Evolutionary conservation across 1,140 invertebrate species (phyloP), one percentile per base, ranked within the genome.

Genomic region (Papilio glaucus): DNA sequence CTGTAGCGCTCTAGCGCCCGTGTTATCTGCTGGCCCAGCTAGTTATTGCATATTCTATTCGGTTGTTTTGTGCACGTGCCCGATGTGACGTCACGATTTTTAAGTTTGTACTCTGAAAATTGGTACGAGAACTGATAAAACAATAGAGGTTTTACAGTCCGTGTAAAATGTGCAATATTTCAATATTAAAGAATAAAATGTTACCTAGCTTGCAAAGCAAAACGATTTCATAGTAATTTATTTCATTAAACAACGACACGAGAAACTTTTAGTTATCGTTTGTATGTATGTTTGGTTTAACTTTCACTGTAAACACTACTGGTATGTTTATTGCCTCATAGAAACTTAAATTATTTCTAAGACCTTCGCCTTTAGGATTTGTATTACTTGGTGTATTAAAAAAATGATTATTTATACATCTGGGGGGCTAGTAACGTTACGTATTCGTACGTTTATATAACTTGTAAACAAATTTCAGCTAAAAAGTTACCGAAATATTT

Each of bases 41-140:
- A 53, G 13, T 67, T 68, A 61, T 67, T 68, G 45, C 67, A 65
- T 39, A 68, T 37, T 73, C 65, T 37, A 57, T 71, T 74, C 39
- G 18, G 61, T 71, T 74, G 61, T 38, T 74, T 60, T 67, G 37
- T 68, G 63, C 41, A 68, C 72, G 72, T 74, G 68, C 9, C 41
- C 2, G 24, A 45, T 18, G 37, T 67, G 73, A 63, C 61, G 68
- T 67, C 49, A 69, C 53, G 29, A n/a, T 60, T 26, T 26, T 57
- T 45, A 68, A 49, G 29, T 68, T 65, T 65, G 21, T 61, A 26
- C 60, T 62, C 10, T 33, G 21, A 62, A 37, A 62, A 8, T 18
- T 18, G 57, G n/a, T 53, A 8, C 21, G 45, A 21, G 18, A 10
- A 24, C 8, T 53, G 10, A 5, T 15, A n/a, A 3, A 3, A 45